Base-by-base conservation (phyloP, 2,113 vertebrate genomes). In the Rhombomys opimus region DNA sequence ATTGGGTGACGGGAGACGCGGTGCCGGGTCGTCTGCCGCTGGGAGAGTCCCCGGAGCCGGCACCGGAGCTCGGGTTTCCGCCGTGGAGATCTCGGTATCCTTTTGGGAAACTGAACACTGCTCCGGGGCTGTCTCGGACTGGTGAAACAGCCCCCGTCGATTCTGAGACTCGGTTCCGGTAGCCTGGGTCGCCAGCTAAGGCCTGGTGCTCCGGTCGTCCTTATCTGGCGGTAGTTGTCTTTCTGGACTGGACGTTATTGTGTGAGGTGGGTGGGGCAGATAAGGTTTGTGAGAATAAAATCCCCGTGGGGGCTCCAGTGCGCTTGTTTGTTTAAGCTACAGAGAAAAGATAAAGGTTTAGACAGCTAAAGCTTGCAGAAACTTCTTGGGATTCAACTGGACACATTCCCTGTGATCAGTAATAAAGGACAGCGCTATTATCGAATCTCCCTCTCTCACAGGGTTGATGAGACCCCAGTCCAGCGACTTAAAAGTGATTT, bases 201-300 rank as follows among this genome's bases (percentile, higher is more conserved):
- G 82, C 91, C 77, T 67, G 41, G 0, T 5, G 0, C 50, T 63
- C 38, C 57, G 30, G 11, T 76, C 32, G 65, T 70, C 91, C 27
- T 90, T 63, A 57, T 52, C 77, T 30, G 82, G 70, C 63, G 0
- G 78, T 32, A 80, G 93, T 63, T 82, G 0, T 35, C 13, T 87
- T 91, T 94, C 38, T 95, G 87, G 77, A 59, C 61, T 63, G 94
- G 93, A 93, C 94, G 95, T 96, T 97, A 96, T 97, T 97, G 97
- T 97, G 92, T 76, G 87, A 93, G 97, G 97, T 97, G 97, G 97
- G 97, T 97, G 97, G 97, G 97, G 97, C 97, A 92, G 85, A 61
- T 88, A 65, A 65, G 95, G 89, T 95, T 96, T 76, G 85, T 88
- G 65, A 72, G 81, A 46, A 57, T 54, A 7, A 75, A 68, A 82